These are phyloP conservation scores for Cyprinodon brontotheroides DNA, from an alignment of 2,113 vertebrate species.

Conservation along the genomic window DNA sequence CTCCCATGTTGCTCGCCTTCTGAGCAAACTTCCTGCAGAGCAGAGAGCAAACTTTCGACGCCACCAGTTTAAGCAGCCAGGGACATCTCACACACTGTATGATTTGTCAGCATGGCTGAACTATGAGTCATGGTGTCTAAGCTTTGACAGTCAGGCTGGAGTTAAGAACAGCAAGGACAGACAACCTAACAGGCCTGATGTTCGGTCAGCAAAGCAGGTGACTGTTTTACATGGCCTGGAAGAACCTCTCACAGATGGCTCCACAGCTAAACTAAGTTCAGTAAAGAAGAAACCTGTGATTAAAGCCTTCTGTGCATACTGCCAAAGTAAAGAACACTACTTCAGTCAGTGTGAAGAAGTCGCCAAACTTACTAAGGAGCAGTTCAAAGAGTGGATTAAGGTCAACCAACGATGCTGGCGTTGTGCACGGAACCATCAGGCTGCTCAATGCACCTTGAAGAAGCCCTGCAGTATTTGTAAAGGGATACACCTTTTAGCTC, in stretches of 20 bases:
- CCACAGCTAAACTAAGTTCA: neutral
- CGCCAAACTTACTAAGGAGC: neutral
- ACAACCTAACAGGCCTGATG: neutral
- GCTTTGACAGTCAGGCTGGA: neutral
- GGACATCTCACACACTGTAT: conserved; percentile 7
- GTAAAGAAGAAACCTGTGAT: neutral
- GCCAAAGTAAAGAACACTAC: neutral
- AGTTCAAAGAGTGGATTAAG: conserved; percentile 16
- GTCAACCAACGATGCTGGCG: conserved; percentile 1
- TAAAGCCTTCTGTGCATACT: conserved; percentile 5
- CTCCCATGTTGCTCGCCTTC: neutral
- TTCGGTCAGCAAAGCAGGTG: neutral
- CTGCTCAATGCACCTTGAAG: no score
- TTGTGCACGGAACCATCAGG: neutral
- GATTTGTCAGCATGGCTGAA: conserved; percentile 3
- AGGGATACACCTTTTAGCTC: no score
- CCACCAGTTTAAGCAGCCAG: conserved; percentile 5
- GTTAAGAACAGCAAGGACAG: neutral
- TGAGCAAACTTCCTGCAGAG: neutral
- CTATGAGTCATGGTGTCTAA: conserved; percentile 2
- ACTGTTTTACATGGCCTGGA: neutral
- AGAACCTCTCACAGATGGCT: neutral
- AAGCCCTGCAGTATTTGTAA: no score
- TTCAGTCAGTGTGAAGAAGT: neutral
- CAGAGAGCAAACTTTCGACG: neutral